Conservation (phyloP, 1,140 invertebrate species). For the Pseudomyrmex dendroicus region DNA sequence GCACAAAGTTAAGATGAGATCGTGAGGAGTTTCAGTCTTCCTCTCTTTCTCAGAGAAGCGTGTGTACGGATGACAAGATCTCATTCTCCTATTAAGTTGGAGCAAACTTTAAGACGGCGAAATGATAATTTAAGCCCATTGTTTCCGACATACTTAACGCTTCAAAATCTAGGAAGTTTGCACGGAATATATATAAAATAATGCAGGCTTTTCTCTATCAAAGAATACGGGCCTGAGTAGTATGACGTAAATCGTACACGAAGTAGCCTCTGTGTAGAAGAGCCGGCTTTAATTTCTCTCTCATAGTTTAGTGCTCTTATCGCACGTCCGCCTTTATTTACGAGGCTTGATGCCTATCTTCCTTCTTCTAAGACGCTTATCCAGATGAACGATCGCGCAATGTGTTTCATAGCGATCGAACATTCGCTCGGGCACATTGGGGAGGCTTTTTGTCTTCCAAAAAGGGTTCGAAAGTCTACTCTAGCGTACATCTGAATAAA, state of each 20-base stretch:
- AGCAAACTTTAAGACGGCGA: conserved; percentile 7
- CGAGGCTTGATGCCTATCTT: conserved; percentile 35
- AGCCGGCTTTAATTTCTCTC: conserved; percentile 46
- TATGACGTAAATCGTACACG: conserved; percentile 26
- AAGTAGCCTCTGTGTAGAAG: conserved; percentile 22
- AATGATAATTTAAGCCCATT: conserved; percentile 26
- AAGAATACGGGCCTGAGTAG: conserved; percentile 1
- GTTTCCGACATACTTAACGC: conserved; percentile 1
- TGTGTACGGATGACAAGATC: conserved; percentile 18
- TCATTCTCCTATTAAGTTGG: conserved; percentile 7
- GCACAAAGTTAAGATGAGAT: conserved; percentile 30
- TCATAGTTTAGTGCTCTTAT: conserved; percentile 33
- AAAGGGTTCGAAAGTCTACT: neutral
- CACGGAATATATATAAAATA: conserved; percentile 4
- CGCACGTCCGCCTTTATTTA: conserved; percentile 47
- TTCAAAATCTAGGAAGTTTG: neutral
- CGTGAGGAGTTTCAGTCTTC: neutral
- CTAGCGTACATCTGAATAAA: neutral
- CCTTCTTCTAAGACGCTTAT: conserved; percentile 44
- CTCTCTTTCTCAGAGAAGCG: neutral
- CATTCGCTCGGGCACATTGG: conserved; percentile 6
- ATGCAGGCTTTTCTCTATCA: neutral
- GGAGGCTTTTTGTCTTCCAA: neutral
- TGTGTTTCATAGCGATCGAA: conserved; percentile 41
- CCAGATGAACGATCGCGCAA: conserved; percentile 42